phyloP scores from a whole-genome alignment of 2,888 invertebrate species.

The Cosmia pyralina region DNA sequence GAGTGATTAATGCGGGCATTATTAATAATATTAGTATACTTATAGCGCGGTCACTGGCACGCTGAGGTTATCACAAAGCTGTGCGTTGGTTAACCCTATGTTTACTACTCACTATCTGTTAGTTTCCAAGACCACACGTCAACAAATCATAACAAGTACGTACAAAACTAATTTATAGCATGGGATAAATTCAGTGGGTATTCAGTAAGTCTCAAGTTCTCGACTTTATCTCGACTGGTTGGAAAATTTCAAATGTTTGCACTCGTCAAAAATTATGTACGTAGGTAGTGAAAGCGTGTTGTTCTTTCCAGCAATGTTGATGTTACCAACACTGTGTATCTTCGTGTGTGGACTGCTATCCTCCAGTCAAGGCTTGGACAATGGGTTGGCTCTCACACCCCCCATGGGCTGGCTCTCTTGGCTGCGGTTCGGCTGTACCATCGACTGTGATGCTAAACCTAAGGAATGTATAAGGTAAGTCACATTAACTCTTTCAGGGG shows the following conservation, averaged over 20 bases:
- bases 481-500: no score
- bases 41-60: background rate
- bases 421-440: slow-evolving; percentile 89
- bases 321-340: slow-evolving; percentile 11
- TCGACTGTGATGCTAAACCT: slow-evolving; percentile 85
- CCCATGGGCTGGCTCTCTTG: slow-evolving; percentile 92
- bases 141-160: background rate
- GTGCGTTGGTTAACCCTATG: background rate
- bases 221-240: background rate
- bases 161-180: no score
- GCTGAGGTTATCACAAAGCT: slow-evolving; percentile 15
- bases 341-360: slow-evolving; percentile 12
- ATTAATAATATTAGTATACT: no score
- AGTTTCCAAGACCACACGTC: background rate
- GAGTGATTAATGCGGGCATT: no score
- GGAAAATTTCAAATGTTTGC: background rate
- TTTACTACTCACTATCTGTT: background rate
- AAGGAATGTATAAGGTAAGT: slow-evolving; percentile 54
- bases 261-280: background rate
- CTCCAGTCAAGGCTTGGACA: slow-evolving; percentile 30
- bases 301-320: slow-evolving; percentile 21
- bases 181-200: background rate
- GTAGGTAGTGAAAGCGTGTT: background rate
- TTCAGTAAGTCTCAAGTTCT: no score
- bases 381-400: slow-evolving; percentile 89